Evolutionary conservation across 2,113 vertebrate species (phyloP).

Genomic region (Osmerus mordax): DNA sequence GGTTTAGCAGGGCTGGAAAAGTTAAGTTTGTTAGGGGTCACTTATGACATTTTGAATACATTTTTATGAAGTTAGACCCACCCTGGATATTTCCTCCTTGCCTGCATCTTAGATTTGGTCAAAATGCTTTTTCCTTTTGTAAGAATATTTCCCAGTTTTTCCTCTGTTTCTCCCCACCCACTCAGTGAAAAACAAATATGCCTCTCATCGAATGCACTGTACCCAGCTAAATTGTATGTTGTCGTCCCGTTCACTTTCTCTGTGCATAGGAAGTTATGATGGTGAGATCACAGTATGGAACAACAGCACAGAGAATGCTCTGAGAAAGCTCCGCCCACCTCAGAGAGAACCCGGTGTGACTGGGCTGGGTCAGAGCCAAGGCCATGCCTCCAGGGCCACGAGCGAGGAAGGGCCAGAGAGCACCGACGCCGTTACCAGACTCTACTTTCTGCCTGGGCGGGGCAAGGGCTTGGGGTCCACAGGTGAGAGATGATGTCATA

Average conservation of each 20-base stretch:
- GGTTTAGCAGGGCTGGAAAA: no score
- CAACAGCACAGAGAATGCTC: constrained; percentile 72
- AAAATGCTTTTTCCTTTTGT: background rate
- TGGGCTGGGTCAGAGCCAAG: constrained; percentile 47
- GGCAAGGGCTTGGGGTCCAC: constrained; percentile 34
- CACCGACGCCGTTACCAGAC: constrained; percentile 56
- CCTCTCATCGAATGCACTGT: no score
- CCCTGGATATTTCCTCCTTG: no score
- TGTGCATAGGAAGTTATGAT: constrained; percentile 65
- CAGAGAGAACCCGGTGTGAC: constrained; percentile 41
- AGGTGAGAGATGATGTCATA: background rate
- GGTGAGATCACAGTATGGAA: constrained; percentile 78
- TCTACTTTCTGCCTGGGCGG: constrained; percentile 71
- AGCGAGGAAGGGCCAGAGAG: constrained; percentile 38
- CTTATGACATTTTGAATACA: no score
- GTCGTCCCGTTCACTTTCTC: constrained; percentile 4
- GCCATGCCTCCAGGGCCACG: background rate
- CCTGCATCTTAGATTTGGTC: constrained; percentile 5
- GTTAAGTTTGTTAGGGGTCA: no score
- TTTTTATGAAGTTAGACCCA: no score
- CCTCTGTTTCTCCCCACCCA: no score
- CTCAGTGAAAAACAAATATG: no score
- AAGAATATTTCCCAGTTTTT: background rate
- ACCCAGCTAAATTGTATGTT: background rate
- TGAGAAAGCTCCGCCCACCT: constrained; percentile 56